Percentiles rank a stretch among this genome's conserved stretches.
phyloP scores from a whole-genome alignment of 2,113 vertebrate species.

The Zosterops borbonicus region DNA sequence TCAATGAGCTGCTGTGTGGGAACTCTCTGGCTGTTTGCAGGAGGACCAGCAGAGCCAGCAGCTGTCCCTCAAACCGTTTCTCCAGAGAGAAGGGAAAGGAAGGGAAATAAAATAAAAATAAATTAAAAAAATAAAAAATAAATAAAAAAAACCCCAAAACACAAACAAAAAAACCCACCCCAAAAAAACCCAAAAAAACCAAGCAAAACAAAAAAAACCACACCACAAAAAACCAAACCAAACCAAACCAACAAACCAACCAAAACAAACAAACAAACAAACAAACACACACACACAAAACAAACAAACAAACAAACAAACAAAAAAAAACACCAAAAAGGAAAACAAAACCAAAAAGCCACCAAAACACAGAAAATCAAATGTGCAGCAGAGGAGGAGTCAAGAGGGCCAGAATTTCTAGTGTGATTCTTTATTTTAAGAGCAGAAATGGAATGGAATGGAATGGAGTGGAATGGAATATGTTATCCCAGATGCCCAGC shows the following conservation, averaged over 20 bases:
- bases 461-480: neutral
- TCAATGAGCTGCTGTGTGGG: constrained; percentile 38
- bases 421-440: neutral
- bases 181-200: neutral
- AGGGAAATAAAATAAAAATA: neutral
- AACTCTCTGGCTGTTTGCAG: neutral
- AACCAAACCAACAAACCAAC: no score
- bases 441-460: neutral
- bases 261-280: no score
- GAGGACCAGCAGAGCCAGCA: neutral
- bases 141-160: no score
- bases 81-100: neutral
- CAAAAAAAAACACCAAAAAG: no score
- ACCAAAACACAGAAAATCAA: neutral
- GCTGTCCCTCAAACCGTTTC: neutral
- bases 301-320: no score
- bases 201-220: no score
- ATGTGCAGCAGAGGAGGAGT: neutral
- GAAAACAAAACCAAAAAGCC: no score
- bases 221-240: no score
- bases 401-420: neutral
- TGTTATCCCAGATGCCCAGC: neutral
- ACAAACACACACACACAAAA: no score
- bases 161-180: no score
- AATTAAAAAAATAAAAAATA: no score